These are phyloP conservation scores for Drosophila percnosoma DNA, from an alignment of 2,888 invertebrate genomes.

Conservation along the genomic window DNA sequence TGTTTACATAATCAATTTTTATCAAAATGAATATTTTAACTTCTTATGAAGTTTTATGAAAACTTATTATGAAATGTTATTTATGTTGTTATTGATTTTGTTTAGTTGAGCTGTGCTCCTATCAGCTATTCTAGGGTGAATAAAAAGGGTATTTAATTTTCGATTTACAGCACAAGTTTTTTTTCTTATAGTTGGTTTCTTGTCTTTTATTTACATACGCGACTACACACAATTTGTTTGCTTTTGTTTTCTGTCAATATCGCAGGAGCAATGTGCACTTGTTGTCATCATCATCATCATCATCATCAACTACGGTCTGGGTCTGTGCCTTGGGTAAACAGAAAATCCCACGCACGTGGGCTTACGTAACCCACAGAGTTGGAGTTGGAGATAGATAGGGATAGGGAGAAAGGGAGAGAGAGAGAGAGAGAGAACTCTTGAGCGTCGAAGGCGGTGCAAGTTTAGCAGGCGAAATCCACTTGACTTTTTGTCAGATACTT, in stretches of 20 bases:
- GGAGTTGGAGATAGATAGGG: background rate
- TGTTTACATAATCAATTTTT: too few species aligned
- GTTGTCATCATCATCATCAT: slow-evolving; percentile 72
- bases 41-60: background rate
- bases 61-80: background rate
- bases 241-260: slow-evolving; percentile 77
- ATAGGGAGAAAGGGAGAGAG: background rate
- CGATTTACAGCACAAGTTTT: background rate
- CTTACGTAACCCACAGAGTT: slow-evolving; percentile 50
- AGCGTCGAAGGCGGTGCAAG: slow-evolving; percentile 54
- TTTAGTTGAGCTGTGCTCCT: background rate
- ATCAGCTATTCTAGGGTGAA: background rate
- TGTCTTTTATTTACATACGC: slow-evolving; percentile 70
- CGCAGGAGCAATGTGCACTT: slow-evolving; percentile 67
- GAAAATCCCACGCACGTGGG: slow-evolving; percentile 68
- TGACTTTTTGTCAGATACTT: slow-evolving; percentile 71
- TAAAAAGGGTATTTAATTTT: slow-evolving; percentile 25
- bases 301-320: slow-evolving; percentile 39
- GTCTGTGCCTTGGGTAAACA: slow-evolving; percentile 65
- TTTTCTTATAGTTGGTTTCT: slow-evolving; percentile 20
- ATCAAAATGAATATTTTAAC: background rate
- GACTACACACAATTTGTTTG: slow-evolving; percentile 75
- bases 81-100: background rate
- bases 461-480: slow-evolving; percentile 75
- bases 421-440: slow-evolving; percentile 5